phyloP scores from a whole-genome alignment of 2,113 vertebrate species.

The Loxodonta africana region DNA sequence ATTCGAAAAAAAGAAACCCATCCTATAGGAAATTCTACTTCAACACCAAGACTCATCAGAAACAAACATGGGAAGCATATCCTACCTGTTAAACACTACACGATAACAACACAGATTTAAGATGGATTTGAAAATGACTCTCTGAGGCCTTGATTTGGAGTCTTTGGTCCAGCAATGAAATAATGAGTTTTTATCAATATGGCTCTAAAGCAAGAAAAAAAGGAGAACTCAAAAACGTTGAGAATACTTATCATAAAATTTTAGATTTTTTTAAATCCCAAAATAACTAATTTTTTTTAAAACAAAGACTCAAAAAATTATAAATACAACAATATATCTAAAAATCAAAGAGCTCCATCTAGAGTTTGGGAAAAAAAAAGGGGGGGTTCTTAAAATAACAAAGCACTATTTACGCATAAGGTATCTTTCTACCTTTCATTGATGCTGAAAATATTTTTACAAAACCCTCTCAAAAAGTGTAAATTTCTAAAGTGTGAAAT shows the following conservation, averaged over 20 bases:
- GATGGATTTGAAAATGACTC: constrained; percentile 51
- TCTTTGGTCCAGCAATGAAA: constrained; percentile 20
- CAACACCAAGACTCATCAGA: background rate
- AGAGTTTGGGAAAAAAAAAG: constrained; percentile 78
- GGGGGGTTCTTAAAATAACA: background rate
- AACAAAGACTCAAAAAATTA: background rate
- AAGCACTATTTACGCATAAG: background rate
- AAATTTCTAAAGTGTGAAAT: constrained; percentile 40
- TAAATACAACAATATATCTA: constrained; percentile 40
- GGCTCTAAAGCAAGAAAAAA: background rate
- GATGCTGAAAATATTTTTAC: constrained; percentile 39
- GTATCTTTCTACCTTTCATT: background rate
- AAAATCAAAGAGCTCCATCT: constrained; percentile 87
- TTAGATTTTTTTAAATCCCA: constrained; percentile 43
- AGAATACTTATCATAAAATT: constrained; percentile 31
- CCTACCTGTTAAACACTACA: background rate
- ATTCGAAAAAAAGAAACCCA: constrained; percentile 54
- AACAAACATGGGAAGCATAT: background rate
- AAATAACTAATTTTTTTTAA: constrained; percentile 68
- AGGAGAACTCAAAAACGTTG: background rate
- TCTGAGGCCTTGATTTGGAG: background rate
- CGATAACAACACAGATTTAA: constrained; percentile 22
- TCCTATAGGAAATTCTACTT: background rate
- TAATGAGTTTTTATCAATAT: constrained; percentile 1
- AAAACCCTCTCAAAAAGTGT: constrained; percentile 18